A percentile compares a stretch with the other conserved stretches of the same genome.
These are phyloP conservation scores for Gymnodraco acuticeps DNA, from an alignment of 2,797 vertebrate genomes.

Conservation along the genomic window DNA sequence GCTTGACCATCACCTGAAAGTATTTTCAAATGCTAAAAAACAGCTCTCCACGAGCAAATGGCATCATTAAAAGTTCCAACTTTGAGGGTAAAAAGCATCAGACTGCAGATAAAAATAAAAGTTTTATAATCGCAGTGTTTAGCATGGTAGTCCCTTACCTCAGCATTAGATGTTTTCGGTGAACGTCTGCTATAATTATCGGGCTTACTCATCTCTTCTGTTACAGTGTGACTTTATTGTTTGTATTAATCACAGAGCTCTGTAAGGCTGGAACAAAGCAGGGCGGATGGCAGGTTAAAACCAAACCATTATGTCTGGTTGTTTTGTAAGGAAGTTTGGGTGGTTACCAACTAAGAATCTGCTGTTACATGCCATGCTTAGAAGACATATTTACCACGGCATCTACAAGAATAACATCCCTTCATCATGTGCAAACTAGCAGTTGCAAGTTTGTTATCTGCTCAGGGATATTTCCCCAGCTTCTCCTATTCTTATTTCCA, in stretches of 20 bases:
- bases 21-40: neutral
- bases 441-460: slow-evolving; percentile 62
- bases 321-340: neutral
- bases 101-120: too few relatives aligned
- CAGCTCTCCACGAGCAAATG: neutral
- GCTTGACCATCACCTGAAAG: neutral
- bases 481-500: slow-evolving; percentile 55
- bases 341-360: slow-evolving; percentile 13
- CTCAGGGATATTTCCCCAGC: slow-evolving; percentile 54
- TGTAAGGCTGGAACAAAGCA: slow-evolving; percentile 24
- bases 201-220: slow-evolving; percentile 37
- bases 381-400: slow-evolving; percentile 34
- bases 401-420: slow-evolving; percentile 49
- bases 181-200: slow-evolving; percentile 46
- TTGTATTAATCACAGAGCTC: slow-evolving; percentile 50
- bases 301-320: neutral
- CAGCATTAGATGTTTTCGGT: slow-evolving; percentile 30
- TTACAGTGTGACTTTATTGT: slow-evolving; percentile 31
- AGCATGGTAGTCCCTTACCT: neutral
- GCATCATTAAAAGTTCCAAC: neutral
- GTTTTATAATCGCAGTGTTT: too few relatives aligned
- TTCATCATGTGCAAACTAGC: slow-evolving; percentile 41
- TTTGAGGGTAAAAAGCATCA: neutral
- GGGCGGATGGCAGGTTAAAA: slow-evolving; percentile 16
- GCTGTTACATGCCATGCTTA: neutral